Percentiles rank a stretch among this genome's conserved stretches.
Evolutionary conservation across 1,140 invertebrate genomes (phyloP).

Genomic region (Sweltsa coloradensis): DNA sequence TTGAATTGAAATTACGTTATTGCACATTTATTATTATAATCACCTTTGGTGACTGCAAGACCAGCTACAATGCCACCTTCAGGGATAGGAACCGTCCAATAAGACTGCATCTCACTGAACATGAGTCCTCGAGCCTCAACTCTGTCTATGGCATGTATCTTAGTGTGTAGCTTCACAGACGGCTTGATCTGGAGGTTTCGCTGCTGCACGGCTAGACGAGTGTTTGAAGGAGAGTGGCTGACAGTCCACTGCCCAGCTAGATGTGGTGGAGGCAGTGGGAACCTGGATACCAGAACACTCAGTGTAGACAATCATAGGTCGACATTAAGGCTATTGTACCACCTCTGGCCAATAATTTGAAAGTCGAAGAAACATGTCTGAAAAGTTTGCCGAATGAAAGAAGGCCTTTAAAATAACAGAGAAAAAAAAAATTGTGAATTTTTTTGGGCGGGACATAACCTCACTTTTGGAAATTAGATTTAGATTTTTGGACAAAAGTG

Average conservation of each 20-base stretch:
- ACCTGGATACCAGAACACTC: slow-evolving; percentile 25
- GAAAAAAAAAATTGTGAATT: too few species aligned
- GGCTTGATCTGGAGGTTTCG: slow-evolving; percentile 26
- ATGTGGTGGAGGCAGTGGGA: slow-evolving; percentile 34
- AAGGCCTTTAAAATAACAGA: too few species aligned
- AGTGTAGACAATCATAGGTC: not conserved
- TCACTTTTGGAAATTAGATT: too few species aligned
- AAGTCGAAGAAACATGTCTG: too few species aligned
- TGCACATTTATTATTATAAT: not conserved
- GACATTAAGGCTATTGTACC: too few species aligned
- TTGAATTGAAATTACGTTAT: not conserved
- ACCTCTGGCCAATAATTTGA: too few species aligned
- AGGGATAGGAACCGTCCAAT: slow-evolving; percentile 40
- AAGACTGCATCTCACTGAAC: slow-evolving; percentile 43
- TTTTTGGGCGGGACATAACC: too few species aligned
- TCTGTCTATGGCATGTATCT: slow-evolving; percentile 29
- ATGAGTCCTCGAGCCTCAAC: slow-evolving; percentile 35
- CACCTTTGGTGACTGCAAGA: slow-evolving; percentile 33
- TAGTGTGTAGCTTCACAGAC: slow-evolving; percentile 16
- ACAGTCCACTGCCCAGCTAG: slow-evolving; percentile 33
- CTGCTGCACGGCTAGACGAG: slow-evolving; percentile 26
- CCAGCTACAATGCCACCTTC: slow-evolving; percentile 37
- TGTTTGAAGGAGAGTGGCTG: slow-evolving; percentile 6
- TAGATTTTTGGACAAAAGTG: too few species aligned
- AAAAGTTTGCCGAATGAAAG: too few species aligned